Evolutionary conservation across 2,888 invertebrate species (phyloP), one percentile per base, ranked within the genome.

Genomic region (Ectemnius cavifrons): DNA sequence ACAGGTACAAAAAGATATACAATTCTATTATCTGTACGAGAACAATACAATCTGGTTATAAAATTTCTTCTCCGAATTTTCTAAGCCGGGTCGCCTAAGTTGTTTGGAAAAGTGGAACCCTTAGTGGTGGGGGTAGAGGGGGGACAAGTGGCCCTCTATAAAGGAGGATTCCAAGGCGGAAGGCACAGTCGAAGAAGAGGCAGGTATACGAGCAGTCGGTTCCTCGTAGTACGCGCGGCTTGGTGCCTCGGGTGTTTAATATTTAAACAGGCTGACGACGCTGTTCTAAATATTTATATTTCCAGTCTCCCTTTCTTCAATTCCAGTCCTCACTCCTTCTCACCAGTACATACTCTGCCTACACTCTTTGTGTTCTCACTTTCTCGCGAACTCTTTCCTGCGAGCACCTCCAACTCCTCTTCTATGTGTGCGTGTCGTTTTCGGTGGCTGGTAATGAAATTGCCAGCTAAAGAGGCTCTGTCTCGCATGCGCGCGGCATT

Each of bases 251-350:
- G 64, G 45, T 75, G 73, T 81, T 82, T 78, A 79, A 84, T 80
- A 79, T 84, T 80, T 78, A 80, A 82, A 74, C 75, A 75, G 37
- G 52, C 63, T 58, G 49, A 62, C 68, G 62, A 64, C 63, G 61
- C 52, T 49, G 62, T 69, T 62, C 62, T 79, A 84, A 82, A 84
- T 84, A 85, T 84, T 84, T 81, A 80, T 69, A 80, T 76, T 72
- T 56, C 57, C 52, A 56, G 65, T 27, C 27, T 52, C 46, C 57
- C 23, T 14, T 45, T 60, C 49, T 60, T 61, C 66, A 37, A 65
- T 20, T n/a, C 47, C 18, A 20, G 27, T 37, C 57, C 47, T 45
- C 52, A n/a, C 57, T n/a, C 46, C 20, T 58, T 23, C 45, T 65
- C 16, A 11, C 47, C 46, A 11, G 20, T n/a, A 1, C 28, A 45